Percentiles rank a stretch among this genome's conserved stretches.
Evolutionary conservation across 2,888 invertebrate genomes (phyloP).

Genomic region (Hyalella azteca): DNA sequence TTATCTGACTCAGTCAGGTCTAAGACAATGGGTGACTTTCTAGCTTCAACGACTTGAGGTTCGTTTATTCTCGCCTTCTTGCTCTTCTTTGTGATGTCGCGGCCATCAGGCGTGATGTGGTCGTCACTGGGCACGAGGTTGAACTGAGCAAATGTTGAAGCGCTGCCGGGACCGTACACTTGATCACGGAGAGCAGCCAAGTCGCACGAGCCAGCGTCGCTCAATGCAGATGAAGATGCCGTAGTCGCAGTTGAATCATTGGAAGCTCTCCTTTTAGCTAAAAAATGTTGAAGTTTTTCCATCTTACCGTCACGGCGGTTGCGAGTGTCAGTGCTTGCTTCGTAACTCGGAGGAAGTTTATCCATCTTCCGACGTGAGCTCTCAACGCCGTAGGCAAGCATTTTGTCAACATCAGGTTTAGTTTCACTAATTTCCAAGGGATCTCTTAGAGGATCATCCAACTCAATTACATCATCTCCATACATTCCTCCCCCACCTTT

Average conservation of each 20-base stretch:
- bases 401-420: slow-evolving; percentile 41
- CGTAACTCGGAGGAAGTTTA: neutral
- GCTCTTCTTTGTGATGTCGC: slow-evolving; percentile 52
- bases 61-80: slow-evolving; percentile 52
- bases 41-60: slow-evolving; percentile 22
- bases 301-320: slow-evolving; percentile 51
- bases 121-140: slow-evolving; percentile 50
- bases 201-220: slow-evolving; percentile 46
- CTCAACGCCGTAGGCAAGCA: neutral
- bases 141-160: slow-evolving; percentile 54
- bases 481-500: slow-evolving; percentile 51
- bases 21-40: slow-evolving; percentile 56
- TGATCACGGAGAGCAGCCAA: slow-evolving; percentile 56
- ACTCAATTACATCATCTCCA: slow-evolving; percentile 50
- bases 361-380: neutral
- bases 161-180: slow-evolving; percentile 56
- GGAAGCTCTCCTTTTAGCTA: slow-evolving; percentile 52
- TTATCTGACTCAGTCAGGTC: slow-evolving; percentile 54
- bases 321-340: slow-evolving; percentile 38
- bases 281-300: slow-evolving; percentile 50
- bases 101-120: slow-evolving; percentile 32
- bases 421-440: slow-evolving; percentile 15
- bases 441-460: slow-evolving; percentile 45
- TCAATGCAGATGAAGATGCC: neutral
- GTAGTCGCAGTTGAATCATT: slow-evolving; percentile 20